Evolutionary conservation across 1,140 invertebrate genomes (phyloP).

Genomic region (Drosophila orena): DNA sequence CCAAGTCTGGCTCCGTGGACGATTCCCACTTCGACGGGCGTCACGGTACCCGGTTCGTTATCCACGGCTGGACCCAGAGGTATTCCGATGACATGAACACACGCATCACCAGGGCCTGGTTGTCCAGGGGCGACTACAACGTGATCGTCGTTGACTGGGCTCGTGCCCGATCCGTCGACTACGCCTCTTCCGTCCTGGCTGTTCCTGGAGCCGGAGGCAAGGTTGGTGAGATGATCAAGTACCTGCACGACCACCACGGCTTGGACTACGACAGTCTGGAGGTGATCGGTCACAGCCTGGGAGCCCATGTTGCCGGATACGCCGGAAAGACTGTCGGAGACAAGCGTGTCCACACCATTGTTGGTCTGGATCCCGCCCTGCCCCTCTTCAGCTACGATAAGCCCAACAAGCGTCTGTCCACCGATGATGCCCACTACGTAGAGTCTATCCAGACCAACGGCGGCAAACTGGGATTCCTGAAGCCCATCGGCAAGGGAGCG

Average conservation of each 20-base stretch:
- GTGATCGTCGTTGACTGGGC: conserved; percentile 87
- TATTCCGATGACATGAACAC: conserved; percentile 61
- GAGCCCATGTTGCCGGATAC: conserved; percentile 85
- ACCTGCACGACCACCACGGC: conserved; percentile 60
- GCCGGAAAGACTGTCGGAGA: conserved; percentile 84
- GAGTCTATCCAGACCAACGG: conserved; percentile 87
- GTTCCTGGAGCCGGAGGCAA: conserved; percentile 85
- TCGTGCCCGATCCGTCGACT: conserved; percentile 82
- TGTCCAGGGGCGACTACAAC: conserved; percentile 85
- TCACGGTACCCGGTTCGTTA: conserved; percentile 67
- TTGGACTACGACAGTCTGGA: conserved; percentile 47
- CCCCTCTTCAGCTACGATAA: conserved; percentile 79
- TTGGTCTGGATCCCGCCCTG: conserved; percentile 85
- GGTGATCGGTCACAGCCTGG: conserved; percentile 80
- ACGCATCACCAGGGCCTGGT: conserved; percentile 81
- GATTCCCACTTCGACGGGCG: conserved; percentile 62
- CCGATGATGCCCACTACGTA: conserved; percentile 73
- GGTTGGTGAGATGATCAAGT: conserved; percentile 72
- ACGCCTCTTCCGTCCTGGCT: conserved; percentile 84
- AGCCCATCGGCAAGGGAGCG: conserved; percentile 85
- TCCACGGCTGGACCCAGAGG: conserved; percentile 71
- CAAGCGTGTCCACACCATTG: conserved; percentile 60
- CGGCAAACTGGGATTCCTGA: conserved; percentile 85
- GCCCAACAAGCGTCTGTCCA: conserved; percentile 80
- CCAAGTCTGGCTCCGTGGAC: conserved; percentile 40